Base-by-base conservation (phyloP, 2,113 vertebrate genomes). In the Nansenia antarctica region DNA sequence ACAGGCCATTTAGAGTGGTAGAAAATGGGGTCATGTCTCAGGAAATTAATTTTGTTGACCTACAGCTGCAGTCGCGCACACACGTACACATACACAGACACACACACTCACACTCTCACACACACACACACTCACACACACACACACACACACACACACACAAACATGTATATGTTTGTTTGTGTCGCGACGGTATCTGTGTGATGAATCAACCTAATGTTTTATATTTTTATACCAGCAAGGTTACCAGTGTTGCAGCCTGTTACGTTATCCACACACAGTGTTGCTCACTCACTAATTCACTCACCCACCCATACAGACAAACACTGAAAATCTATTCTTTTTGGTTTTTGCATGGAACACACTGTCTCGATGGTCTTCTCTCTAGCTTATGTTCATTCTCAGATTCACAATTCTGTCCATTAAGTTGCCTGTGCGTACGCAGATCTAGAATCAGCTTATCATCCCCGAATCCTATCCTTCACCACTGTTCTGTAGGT, bases 181-280 rank as follows among this genome's bases (percentile, higher is more conserved):
- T 61, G 72, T 31, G 42, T 63, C 24, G 15, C 3, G 11, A 18
- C 3, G 11, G 52, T 64, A n/a, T n/a, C n/a, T n/a, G n/a, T n/a
- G n/a, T n/a, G n/a, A n/a, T n/a, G n/a, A n/a, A n/a, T 67, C 32
- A 73, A 67, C 67, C 66, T 35, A 58, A 76, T 62, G 67, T 67
- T 64, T 9, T 67, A 22, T 57, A 64, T 45, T 69, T 70, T 27
- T 32, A 12, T 60, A 7, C 69, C 66, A 39, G 35, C 61, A 65
- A 59, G 54, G 45, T 72, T 68, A 77, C 68, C 55, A 58, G 49
- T 9, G 3, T 54, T 18, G 45, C 45, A 20, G 45, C n/a, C 29
- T n/a, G 12, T 15, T 14, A 37, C 15, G 18, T 18, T 2, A 39
- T 62, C 60, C 11, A 30, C 29, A 7, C 18, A 37, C 35, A 18